Conservation (phyloP, 1,140 invertebrate species). For the Dreissena polymorpha region DNA sequence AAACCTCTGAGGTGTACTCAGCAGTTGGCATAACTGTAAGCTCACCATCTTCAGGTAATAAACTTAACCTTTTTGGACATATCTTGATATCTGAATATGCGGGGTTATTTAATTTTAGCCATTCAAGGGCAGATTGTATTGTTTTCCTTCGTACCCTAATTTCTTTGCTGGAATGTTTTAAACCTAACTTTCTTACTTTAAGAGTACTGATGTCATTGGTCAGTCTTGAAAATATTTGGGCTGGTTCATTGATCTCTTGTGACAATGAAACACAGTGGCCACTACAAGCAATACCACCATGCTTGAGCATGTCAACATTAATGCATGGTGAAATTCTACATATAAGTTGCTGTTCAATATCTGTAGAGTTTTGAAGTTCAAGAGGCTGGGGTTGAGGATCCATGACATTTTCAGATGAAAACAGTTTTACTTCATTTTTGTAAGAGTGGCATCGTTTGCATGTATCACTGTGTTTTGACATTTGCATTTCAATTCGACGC, state of each 20-base stretch:
- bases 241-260: constrained; percentile 40
- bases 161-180: constrained; percentile 41
- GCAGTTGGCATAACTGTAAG: background rate
- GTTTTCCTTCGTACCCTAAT: constrained; percentile 19
- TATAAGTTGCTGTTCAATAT: no score
- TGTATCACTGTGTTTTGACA: constrained; percentile 11
- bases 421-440: constrained; percentile 50
- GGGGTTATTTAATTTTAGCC: constrained; percentile 37
- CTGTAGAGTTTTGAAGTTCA: constrained; percentile 20
- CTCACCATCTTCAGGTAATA: constrained; percentile 36
- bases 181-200: constrained; percentile 28
- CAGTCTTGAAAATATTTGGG: constrained; percentile 34
- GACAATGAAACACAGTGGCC: constrained; percentile 34
- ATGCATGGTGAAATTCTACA: no score
- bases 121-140: no score
- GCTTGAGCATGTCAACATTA: constrained; percentile 1
- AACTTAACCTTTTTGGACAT: constrained; percentile 17
- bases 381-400: constrained; percentile 22
- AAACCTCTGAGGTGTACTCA: background rate
- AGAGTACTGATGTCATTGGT: constrained; percentile 29
- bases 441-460: constrained; percentile 28
- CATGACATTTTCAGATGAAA: constrained; percentile 53
- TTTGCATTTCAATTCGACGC: constrained; percentile 24
- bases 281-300: constrained; percentile 16
- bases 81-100: constrained; percentile 45